phyloP scores from a whole-genome alignment of 2,888 invertebrate genomes.

The Clivina fossor region DNA sequence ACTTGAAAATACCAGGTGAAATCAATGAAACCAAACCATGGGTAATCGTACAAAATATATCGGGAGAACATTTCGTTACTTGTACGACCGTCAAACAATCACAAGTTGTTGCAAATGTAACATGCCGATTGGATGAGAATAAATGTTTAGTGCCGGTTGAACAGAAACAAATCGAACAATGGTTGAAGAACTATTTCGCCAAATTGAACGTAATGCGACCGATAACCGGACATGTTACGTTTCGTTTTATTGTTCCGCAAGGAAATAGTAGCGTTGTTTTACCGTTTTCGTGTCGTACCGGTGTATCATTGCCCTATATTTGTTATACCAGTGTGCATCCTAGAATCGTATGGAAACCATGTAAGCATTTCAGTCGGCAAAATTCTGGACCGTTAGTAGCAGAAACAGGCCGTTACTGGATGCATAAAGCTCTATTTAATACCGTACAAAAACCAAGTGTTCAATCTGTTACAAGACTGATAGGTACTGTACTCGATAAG shows the following conservation, averaged over 20 bases:
- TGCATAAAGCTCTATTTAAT: conserved; percentile 60
- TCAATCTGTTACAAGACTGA: conserved; percentile 60
- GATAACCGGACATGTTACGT: conserved; percentile 78
- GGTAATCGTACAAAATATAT: conserved; percentile 76
- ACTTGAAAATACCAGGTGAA: conserved; percentile 69
- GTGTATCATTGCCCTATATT: conserved; percentile 78
- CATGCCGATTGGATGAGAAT: conserved; percentile 70
- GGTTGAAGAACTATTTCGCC: conserved; percentile 72
- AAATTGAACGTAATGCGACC: conserved; percentile 65
- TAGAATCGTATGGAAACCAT: conserved; percentile 64
- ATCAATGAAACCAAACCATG: conserved; percentile 75
- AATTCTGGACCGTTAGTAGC: conserved; percentile 58
- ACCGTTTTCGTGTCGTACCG: conserved; percentile 71
- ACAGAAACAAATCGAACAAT: conserved; percentile 67
- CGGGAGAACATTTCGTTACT: conserved; percentile 75
- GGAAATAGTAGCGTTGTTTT: conserved; percentile 59
- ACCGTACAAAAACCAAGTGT: conserved; percentile 55
- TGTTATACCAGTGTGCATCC: conserved; percentile 73
- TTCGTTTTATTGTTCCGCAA: conserved; percentile 70
- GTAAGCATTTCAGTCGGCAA: conserved; percentile 62
- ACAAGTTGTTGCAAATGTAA: conserved; percentile 76
- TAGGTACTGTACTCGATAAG: conserved; percentile 73
- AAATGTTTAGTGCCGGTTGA: conserved; percentile 70
- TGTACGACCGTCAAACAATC: conserved; percentile 82
- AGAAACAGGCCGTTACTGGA: conserved; percentile 59